phyloP scores from a whole-genome alignment of 2,888 invertebrate species.

The Hirtodrosophila histrioides region DNA sequence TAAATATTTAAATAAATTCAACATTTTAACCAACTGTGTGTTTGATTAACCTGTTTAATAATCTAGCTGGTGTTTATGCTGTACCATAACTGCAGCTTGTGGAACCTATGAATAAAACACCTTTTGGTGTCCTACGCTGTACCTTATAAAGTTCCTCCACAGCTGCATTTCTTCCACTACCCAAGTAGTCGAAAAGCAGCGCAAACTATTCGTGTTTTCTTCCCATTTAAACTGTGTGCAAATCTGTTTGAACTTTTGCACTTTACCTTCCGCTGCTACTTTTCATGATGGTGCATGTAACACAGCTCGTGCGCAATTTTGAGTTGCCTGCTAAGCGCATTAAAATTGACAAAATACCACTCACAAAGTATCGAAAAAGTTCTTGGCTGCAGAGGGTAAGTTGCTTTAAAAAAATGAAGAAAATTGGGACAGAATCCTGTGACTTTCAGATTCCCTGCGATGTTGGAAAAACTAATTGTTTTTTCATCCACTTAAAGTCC shows the following conservation, averaged over 20 bases:
- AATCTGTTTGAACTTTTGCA: constrained; percentile 55
- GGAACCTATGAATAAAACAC: no score
- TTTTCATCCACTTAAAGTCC: no score
- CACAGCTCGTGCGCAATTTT: constrained; percentile 28
- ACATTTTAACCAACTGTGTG: neutral
- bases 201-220: neutral
- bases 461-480: neutral
- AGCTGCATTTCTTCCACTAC: neutral
- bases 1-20: constrained; percentile 29
- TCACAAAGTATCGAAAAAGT: constrained; percentile 51
- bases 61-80: neutral
- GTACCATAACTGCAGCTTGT: no score
- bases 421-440: neutral
- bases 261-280: constrained; percentile 28
- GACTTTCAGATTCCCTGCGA: constrained; percentile 27
- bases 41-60: constrained; percentile 6
- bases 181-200: neutral
- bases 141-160: neutral
- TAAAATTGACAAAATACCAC: constrained; percentile 67
- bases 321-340: constrained; percentile 60
- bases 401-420: neutral
- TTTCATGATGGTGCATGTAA: constrained; percentile 25
- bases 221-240: constrained; percentile 29
- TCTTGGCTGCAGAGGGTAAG: constrained; percentile 15
- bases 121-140: no score